A percentile compares a stretch with the other conserved stretches of the same genome.
Evolutionary conservation across 53 echinoderm and acorn worm species (phyloP).

Genomic region (Temnopleurus reevesii): DNA sequence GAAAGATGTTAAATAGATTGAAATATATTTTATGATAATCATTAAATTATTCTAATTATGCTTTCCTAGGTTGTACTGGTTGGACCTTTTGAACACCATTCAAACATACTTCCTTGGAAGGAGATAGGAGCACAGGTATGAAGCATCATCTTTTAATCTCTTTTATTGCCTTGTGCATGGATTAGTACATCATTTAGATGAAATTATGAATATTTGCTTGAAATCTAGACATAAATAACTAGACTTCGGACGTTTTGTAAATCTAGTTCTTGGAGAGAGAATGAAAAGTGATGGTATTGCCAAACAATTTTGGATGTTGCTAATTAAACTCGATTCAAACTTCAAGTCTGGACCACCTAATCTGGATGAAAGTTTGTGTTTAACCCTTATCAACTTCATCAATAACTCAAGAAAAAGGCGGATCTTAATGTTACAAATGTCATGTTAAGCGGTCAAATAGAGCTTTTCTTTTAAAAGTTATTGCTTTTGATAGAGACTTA

Average conservation of each 20-base stretch:
- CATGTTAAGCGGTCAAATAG: neutral
- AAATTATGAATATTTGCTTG: too few species aligned
- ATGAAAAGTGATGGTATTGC: neutral
- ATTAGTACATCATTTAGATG: too few species aligned
- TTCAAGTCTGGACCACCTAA: neutral
- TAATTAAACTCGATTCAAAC: slow-evolving; percentile 8
- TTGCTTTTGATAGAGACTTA: slow-evolving; percentile 14
- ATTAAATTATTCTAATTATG: slow-evolving; percentile 22
- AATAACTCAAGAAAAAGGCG: neutral
- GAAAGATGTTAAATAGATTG: too few species aligned
- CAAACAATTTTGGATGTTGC: neutral
- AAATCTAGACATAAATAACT: too few species aligned
- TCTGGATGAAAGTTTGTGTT: neutral
- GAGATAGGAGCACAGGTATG: slow-evolving; percentile 93
- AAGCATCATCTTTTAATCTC: neutral
- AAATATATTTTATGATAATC: neutral
- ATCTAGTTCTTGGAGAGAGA: neutral
- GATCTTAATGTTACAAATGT: slow-evolving; percentile 4
- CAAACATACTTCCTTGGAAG: slow-evolving; percentile 97
- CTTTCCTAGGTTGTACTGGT: slow-evolving; percentile 85
- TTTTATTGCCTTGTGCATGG: neutral
- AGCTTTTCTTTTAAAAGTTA: neutral
- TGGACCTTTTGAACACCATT: slow-evolving; percentile 98
- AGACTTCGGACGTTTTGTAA: too few species aligned
- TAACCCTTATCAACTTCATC: too few species aligned